Percentiles rank a stretch among this genome's conserved stretches.
These are phyloP conservation scores for Cactoblastis cactorum DNA, from an alignment of 2,888 invertebrate species.

Conservation along the genomic window DNA sequence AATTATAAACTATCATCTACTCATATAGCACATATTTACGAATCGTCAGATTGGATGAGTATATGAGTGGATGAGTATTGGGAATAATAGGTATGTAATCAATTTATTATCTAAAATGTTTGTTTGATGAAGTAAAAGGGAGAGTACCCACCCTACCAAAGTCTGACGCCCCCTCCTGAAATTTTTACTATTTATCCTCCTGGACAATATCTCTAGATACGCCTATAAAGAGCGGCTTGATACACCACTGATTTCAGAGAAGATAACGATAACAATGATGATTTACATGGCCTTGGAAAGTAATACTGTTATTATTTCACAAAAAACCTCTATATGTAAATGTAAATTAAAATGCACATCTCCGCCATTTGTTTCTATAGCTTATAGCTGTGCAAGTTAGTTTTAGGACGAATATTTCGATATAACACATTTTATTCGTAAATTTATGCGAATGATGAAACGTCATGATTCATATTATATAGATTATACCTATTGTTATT, in stretches of 20 bases:
- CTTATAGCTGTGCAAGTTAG: not conserved
- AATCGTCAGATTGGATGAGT: too few relatives aligned
- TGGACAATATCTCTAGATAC: not conserved
- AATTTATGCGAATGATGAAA: too few relatives aligned
- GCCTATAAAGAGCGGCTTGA: not conserved
- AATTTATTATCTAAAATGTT: too few relatives aligned
- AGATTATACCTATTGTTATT: not conserved
- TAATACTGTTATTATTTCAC: not conserved
- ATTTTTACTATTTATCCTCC: not conserved
- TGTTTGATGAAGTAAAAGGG: too few relatives aligned
- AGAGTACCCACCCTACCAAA: too few relatives aligned
- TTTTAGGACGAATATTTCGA: not conserved
- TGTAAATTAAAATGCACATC: not conserved
- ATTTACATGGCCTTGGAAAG: not conserved
- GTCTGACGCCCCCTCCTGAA: too few relatives aligned
- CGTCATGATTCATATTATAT: not conserved
- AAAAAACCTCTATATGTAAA: not conserved
- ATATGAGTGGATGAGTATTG: too few relatives aligned
- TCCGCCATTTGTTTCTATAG: not conserved
- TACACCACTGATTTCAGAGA: not conserved
- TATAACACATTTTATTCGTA: not conserved
- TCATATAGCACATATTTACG: too few relatives aligned
- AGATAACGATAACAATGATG: not conserved
- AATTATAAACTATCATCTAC: too few relatives aligned
- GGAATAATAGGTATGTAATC: too few relatives aligned